A percentile compares a stretch with the other conserved stretches of the same genome.
phyloP scores from a whole-genome alignment of 2,888 invertebrate species.

The Clitarchus hookeri region DNA sequence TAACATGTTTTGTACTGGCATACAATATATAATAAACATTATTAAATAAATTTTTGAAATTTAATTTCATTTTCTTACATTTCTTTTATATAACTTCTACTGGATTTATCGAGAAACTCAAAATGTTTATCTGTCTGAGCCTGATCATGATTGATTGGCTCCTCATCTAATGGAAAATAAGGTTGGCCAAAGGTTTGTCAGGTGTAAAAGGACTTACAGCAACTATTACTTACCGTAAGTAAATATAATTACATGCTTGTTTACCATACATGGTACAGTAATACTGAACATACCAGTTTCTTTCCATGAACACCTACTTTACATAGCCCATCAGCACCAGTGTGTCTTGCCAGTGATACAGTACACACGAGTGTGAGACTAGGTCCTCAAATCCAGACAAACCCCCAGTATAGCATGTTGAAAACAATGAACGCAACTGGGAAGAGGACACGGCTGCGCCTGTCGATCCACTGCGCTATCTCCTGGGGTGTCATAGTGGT shows the following conservation, averaged over 20 bases:
- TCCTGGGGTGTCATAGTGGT: conserved; percentile 88
- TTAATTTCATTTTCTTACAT: too few species aligned
- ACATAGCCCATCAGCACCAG: neutral
- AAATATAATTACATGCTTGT: neutral
- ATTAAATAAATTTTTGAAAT: too few species aligned
- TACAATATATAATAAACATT: too few species aligned
- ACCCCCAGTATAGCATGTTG: conserved; percentile 79
- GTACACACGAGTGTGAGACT: neutral
- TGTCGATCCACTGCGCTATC: conserved; percentile 87
- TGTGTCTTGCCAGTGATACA: neutral
- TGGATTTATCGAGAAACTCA: too few species aligned
- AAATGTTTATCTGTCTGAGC: too few species aligned
- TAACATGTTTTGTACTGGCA: too few species aligned
- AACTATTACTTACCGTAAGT: too few species aligned
- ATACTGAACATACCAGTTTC: neutral
- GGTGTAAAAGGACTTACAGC: too few species aligned
- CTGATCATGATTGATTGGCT: too few species aligned
- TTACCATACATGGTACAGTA: neutral
- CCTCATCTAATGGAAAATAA: too few species aligned
- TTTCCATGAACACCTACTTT: neutral
- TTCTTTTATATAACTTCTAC: too few species aligned
- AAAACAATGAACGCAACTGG: conserved; percentile 78
- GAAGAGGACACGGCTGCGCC: conserved; percentile 75
- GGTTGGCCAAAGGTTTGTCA: too few species aligned
- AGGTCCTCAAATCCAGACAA: conserved; percentile 57